Base-by-base conservation (phyloP, 2,113 vertebrate species). In the Megalops atlanticus region DNA sequence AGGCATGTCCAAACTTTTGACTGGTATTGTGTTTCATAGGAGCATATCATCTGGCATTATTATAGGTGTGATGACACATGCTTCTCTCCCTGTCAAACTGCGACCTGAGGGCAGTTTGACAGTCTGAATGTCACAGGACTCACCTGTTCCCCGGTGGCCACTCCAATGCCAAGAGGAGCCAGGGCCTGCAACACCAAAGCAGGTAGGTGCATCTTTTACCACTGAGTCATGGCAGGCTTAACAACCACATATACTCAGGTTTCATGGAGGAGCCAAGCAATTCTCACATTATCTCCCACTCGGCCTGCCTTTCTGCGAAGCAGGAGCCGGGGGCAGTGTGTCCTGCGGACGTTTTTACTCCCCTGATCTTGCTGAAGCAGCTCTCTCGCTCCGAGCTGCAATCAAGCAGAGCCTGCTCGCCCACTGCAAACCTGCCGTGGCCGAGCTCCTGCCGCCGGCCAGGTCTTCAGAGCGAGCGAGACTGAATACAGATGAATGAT, bases 71-170 rank as follows among this genome's bases (percentile, higher is more conserved):
- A n/a, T n/a, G n/a, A n/a, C n/a, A n/a, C n/a, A n/a, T 11, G 10
- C 10, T 64, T 8, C 10, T 64, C 21, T 24, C 11, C 10, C 58
- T 24, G n/a, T 11, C 10, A n/a, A 27, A 40, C 15, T 8, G 36
- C 18, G 2, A 14, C 71, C 21, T 24, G 31, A 3, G 27, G 33
- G 68, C 14, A 27, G 1, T n/a, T n/a, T n/a, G n/a, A n/a, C 35
- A 2, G 11, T 16, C 71, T 21, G 18, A 12, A 74, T 43, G 77
- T 68, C 72, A 75, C n/a, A 24, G 33, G 35, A 83, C 89, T 92
- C 54, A 95, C 95, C 90, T 94, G 93, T 77, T 97, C 94, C 87
- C 93, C 95, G 12, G 89, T 92, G 68, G 94, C 94, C 73, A 94
- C 93, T 0, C 92, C 92, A 45, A 94, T 94, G 83, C 93, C 94